Evolutionary conservation across 2,113 vertebrate species (phyloP).

Genomic region (Stomatorhinus ivindoensis): DNA sequence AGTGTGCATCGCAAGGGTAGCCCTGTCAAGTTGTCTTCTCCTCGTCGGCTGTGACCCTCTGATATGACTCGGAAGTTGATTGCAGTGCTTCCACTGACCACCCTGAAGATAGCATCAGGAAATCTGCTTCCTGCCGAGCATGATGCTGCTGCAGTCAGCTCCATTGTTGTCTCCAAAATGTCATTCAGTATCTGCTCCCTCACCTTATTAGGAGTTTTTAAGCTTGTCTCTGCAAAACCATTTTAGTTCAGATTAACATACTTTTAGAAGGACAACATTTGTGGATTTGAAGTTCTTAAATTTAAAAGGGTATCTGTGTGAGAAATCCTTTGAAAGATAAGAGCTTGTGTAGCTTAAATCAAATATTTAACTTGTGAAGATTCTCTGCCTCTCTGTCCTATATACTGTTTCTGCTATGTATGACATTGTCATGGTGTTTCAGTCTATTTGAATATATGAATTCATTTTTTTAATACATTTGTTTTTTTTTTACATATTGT

Average conservation of each 20-base stretch:
- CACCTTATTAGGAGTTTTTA: neutral
- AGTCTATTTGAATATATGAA: neutral
- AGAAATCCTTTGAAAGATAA: neutral
- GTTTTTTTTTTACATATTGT: neutral
- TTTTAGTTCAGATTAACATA: neutral
- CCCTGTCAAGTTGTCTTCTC: constrained; percentile 23
- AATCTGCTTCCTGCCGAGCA: neutral
- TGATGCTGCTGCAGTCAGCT: neutral
- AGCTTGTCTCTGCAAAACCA: neutral
- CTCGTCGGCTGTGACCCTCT: neutral
- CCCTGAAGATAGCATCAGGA: neutral
- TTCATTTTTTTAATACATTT: neutral
- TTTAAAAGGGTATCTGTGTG: neutral
- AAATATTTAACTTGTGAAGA: neutral
- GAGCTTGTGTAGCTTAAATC: neutral
- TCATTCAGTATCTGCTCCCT: neutral
- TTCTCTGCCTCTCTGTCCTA: neutral
- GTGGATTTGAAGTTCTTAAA: neutral
- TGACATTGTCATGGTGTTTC: neutral
- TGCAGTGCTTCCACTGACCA: neutral
- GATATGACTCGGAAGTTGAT: neutral
- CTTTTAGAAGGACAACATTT: neutral
- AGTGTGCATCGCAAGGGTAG: constrained; percentile 41
- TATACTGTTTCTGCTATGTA: neutral
- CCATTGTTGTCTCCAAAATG: neutral